Conservation (phyloP, 1,140 invertebrate species). For the Aethina tumida region DNA sequence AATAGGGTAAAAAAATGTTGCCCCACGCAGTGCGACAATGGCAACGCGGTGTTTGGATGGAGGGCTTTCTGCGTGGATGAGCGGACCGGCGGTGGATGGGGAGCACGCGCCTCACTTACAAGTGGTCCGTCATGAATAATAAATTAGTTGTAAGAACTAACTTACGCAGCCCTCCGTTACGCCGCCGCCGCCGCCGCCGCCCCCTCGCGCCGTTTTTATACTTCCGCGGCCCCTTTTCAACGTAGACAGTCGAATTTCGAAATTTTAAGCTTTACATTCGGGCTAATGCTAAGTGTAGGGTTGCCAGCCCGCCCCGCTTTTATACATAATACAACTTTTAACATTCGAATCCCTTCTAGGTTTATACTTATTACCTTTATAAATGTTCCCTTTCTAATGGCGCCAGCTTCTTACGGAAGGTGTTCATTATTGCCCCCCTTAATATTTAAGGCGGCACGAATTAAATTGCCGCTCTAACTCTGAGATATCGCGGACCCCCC, state of each 20-base stretch:
- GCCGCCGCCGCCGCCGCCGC: too few relatives aligned
- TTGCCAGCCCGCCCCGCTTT: too few relatives aligned
- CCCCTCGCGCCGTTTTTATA: conserved; percentile 24
- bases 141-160: conserved; percentile 31
- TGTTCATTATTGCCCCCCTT: conserved; percentile 7
- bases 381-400: conserved; percentile 14
- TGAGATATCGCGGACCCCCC: too few relatives aligned
- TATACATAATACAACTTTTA: conserved; percentile 9
- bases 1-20: too few relatives aligned
- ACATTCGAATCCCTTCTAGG: conserved; percentile 16
- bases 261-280: conserved; percentile 25
- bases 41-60: too few relatives aligned
- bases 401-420: conserved; percentile 17
- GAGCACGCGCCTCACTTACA: conserved; percentile 24
- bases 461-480: too few relatives aligned
- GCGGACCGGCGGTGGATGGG: background rate
- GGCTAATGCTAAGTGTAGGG: conserved; percentile 18
- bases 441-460: too few relatives aligned
- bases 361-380: conserved; percentile 21
- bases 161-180: conserved; percentile 29
- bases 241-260: conserved; percentile 17
- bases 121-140: conserved; percentile 29
- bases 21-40: too few relatives aligned
- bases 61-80: too few relatives aligned
- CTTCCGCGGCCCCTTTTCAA: conserved; percentile 17